These are phyloP conservation scores for Margaritifera margaritifera DNA, from an alignment of 2,888 invertebrate species.

Conservation along the genomic window DNA sequence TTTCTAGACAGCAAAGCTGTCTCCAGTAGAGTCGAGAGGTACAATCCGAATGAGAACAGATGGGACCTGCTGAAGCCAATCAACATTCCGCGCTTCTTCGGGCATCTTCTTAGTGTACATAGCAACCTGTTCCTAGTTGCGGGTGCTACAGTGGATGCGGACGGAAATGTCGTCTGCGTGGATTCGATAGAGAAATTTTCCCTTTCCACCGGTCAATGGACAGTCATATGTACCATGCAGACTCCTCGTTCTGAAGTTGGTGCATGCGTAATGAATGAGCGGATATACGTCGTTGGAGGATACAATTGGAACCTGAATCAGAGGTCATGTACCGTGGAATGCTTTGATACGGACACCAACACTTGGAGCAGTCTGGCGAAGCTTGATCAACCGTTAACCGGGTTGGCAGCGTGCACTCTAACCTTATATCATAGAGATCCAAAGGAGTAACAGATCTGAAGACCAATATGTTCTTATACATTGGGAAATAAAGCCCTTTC, in stretches of 20 bases:
- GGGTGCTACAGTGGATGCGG: slow-evolving; percentile 51
- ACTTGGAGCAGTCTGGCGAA: slow-evolving; percentile 35
- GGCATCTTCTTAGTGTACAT: slow-evolving; percentile 36
- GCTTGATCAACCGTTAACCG: slow-evolving; percentile 39
- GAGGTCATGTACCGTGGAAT: slow-evolving; percentile 43
- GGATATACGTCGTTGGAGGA: slow-evolving; percentile 53
- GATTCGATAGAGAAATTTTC: slow-evolving; percentile 46
- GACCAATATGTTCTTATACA: no score
- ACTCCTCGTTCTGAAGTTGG: slow-evolving; percentile 56
- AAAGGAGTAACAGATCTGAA: no score
- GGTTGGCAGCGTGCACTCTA: slow-evolving; percentile 33
- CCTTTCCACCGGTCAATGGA: slow-evolving; percentile 46
- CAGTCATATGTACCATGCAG: slow-evolving; percentile 36
- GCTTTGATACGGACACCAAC: slow-evolving; percentile 41
- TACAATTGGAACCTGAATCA: slow-evolving; percentile 53
- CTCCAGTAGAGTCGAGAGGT: slow-evolving; percentile 54
- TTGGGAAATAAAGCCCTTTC: no score
- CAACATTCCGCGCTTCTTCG: slow-evolving; percentile 50
- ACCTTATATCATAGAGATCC: slow-evolving; percentile 24
- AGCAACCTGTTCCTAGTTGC: slow-evolving; percentile 47
- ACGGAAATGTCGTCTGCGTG: slow-evolving; percentile 41
- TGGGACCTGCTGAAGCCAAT: slow-evolving; percentile 53
- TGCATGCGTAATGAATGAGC: slow-evolving; percentile 34
- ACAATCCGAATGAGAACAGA: slow-evolving; percentile 48
- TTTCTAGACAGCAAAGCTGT: slow-evolving; percentile 45